Base-by-base conservation (phyloP, 2,888 invertebrate genomes). In the Sesia bembeciformis region DNA sequence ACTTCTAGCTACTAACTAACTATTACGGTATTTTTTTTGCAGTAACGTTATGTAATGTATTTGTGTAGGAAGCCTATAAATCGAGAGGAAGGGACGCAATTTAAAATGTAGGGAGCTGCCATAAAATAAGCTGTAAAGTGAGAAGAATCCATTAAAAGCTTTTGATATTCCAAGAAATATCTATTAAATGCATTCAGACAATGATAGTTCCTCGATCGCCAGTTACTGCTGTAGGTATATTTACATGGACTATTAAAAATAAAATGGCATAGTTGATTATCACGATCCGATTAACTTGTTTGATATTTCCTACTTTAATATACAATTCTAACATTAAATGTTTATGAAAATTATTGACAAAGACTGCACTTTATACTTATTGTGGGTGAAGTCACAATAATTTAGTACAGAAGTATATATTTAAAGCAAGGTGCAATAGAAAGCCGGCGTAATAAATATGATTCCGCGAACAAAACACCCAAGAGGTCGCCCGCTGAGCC, bases 401-500 rank as follows among this genome's bases (percentile, higher is more conserved):
- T 46, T 46, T 46, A 46, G 46, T 46, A 46, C 8, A 46, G 46
- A 23, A 46, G 46, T n/a, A 46, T 46, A 46, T 7, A 46, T 46
- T 46, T 46, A 46, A 46, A 46, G 8, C 46, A 46, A 46, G 60
- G 56, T 63, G 69, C 65, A 70, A 72, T 68, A 66, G 66, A 66
- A 63, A 46, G 62, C 63, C 66, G 67, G 64, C 63, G 80, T 73
- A 80, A 80, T 83, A 81, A 81, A 84, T 79, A 79, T 75, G 74
- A 73, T 73, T 70, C 74, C 77, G 76, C 76, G 81, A 81, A 81
- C 79, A 79, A 81, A 81, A 82, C 82, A 76, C 76, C 78, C 74
- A 75, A 80, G 79, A 81, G 84, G 84, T 86, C 80, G 80, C 84
- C 84, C 77, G 85, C 84, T 86, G 85, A 70, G 84, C 76, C 76